Evolutionary conservation across 2,888 invertebrate species (phyloP).

Genomic region (Cephus pulcher): DNA sequence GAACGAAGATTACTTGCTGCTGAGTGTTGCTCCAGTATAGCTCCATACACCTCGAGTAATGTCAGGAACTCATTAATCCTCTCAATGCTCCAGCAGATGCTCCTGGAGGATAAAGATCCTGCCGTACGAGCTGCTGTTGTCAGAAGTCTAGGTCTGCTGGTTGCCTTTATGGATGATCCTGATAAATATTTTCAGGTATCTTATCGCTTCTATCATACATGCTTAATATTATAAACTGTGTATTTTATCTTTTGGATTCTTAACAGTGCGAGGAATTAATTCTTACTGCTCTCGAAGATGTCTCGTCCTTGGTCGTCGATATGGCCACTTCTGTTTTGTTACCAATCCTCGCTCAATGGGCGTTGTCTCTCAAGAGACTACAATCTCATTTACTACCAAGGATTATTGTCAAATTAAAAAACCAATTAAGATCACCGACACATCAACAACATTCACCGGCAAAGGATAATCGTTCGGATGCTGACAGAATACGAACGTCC

Average conservation of each 20-base stretch:
- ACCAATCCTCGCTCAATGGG: conserved; percentile 76
- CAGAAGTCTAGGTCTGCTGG: conserved; percentile 72
- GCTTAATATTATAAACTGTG: conserved; percentile 7
- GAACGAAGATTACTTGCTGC: conserved; percentile 77
- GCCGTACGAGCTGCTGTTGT: conserved; percentile 73
- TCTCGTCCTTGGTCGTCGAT: conserved; percentile 69
- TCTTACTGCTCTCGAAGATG: conserved; percentile 71
- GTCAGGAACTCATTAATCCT: conserved; percentile 76
- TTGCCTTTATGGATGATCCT: conserved; percentile 73
- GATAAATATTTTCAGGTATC: conserved; percentile 72
- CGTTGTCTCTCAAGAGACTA: conserved; percentile 69
- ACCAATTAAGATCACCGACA: conserved; percentile 44
- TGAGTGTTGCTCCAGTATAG: conserved; percentile 75
- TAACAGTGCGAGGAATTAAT: conserved; percentile 71
- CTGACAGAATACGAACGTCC: conserved; percentile 48
- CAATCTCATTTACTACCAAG: conserved; percentile 69
- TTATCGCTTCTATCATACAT: conserved; percentile 7
- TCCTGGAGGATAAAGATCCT: conserved; percentile 75
- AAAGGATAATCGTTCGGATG: conserved; percentile 49
- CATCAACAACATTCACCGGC: conserved; percentile 46
- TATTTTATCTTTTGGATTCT: background rate
- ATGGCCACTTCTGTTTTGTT: conserved; percentile 70
- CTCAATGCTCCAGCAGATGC: conserved; percentile 79
- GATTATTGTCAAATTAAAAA: conserved; percentile 53
- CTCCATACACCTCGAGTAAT: conserved; percentile 74